phyloP scores from a whole-genome alignment of 2,113 vertebrate genomes.

The Microtus montanus region DNA sequence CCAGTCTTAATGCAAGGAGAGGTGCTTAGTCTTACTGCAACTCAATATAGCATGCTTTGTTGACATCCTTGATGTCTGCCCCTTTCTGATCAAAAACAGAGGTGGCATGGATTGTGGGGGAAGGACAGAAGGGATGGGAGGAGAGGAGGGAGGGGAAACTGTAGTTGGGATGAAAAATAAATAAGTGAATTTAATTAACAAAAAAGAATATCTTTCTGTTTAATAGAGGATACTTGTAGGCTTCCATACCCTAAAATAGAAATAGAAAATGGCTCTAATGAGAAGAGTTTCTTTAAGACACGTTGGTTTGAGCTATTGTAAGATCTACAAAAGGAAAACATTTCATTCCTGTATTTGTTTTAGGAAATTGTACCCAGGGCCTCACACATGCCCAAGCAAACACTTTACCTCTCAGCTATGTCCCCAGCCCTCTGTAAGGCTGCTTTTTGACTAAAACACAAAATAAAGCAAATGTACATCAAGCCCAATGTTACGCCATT shows the following conservation, averaged over 20 bases:
- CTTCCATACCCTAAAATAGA: not conserved
- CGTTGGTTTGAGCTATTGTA: not conserved
- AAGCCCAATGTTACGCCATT: not conserved
- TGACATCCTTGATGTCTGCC: not conserved
- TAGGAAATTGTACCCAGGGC: not conserved
- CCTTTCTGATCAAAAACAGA: not conserved
- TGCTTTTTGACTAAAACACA: not conserved
- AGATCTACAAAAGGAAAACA: constrained; percentile 23
- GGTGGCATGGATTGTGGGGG: not conserved
- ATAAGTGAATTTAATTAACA: not conserved
- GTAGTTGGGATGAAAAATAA: not conserved
- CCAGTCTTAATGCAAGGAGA: not conserved
- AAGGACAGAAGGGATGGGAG: not conserved
- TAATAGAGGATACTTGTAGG: not conserved
- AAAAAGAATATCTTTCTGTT: not conserved
- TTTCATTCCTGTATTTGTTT: not conserved
- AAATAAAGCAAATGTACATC: not conserved
- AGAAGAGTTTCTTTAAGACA: not conserved
- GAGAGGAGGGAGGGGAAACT: not conserved
- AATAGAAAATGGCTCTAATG: not conserved
- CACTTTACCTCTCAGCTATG: not conserved
- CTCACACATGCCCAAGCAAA: not conserved
- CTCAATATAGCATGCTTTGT: not conserved
- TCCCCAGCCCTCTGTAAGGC: not conserved
- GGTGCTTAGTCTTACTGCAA: not conserved